These are phyloP conservation scores for Sylvia borin DNA, from an alignment of 2,797 vertebrate species.

Conservation along the genomic window DNA sequence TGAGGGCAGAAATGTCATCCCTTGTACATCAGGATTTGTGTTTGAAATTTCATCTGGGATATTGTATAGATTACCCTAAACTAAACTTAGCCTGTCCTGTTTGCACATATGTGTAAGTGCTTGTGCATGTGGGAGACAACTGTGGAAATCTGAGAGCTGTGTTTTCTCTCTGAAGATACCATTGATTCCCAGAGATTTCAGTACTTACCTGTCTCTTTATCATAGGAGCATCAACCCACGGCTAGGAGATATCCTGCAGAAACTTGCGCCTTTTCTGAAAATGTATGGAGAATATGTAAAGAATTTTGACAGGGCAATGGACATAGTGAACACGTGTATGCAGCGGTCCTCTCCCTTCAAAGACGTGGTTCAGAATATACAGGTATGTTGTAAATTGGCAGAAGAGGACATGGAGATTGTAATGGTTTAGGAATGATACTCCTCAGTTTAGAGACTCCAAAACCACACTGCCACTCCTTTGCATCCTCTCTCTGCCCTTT, in stretches of 20 bases:
- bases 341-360: slow-evolving; percentile 91
- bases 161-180: not conserved
- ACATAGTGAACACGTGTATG: slow-evolving; percentile 91
- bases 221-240: slow-evolving; percentile 89
- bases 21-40: not conserved
- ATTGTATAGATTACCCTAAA: not conserved
- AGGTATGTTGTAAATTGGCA: slow-evolving; percentile 75
- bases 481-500: not conserved
- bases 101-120: not conserved
- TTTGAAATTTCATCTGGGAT: not conserved
- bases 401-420: not conserved
- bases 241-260: slow-evolving; percentile 96
- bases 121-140: not conserved
- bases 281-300: slow-evolving; percentile 99
- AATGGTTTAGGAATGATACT: not conserved
- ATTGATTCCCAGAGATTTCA: not conserved
- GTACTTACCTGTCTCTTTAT: not conserved
- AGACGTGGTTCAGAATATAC: slow-evolving; percentile 89
- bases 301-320: slow-evolving; percentile 96
- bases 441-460: not conserved
- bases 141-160: not conserved
- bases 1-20: not conserved
- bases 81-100: not conserved
- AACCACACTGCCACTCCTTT: not conserved
- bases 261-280: slow-evolving; percentile 97